Percentiles rank a stretch among this genome's conserved stretches.
Evolutionary conservation across 2,888 invertebrate genomes (phyloP).

Genomic region (Campoplex nolae): DNA sequence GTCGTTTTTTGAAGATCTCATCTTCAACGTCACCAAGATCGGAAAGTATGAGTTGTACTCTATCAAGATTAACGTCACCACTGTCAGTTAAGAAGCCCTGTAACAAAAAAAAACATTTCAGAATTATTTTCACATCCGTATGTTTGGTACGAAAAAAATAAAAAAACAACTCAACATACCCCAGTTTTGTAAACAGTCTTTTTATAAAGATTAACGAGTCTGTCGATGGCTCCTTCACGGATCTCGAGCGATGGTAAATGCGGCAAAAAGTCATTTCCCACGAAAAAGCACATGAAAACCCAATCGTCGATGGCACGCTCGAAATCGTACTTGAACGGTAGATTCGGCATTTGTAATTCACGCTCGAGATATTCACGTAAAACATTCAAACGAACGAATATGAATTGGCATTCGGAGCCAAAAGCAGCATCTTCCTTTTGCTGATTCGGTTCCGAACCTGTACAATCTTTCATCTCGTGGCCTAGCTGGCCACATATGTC

Average conservation of each 20-base stretch:
- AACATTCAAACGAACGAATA: conserved; percentile 96
- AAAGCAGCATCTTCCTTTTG: conserved; percentile 88
- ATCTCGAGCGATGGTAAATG: conserved; percentile 99
- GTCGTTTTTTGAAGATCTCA: conserved; percentile 97
- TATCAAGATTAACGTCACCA: conserved; percentile 95
- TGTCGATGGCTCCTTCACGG: conserved; percentile 97
- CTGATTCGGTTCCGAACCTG: conserved; percentile 88
- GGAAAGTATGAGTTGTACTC: conserved; percentile 97
- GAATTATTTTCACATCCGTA: not conserved
- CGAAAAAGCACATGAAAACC: conserved; percentile 99
- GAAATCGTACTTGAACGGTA: conserved; percentile 97
- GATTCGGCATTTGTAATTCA: conserved; percentile 95
- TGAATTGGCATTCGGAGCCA: conserved; percentile 93
- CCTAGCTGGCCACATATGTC: conserved; percentile 96
- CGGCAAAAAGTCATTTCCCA: conserved; percentile 99
- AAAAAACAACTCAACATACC: conserved; percentile 84
- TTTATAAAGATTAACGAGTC: conserved; percentile 97
- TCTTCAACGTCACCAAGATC: conserved; percentile 98
- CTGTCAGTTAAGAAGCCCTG: conserved; percentile 98
- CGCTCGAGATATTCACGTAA: conserved; percentile 96
- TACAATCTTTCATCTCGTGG: conserved; percentile 97
- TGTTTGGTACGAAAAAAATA: conserved; percentile 14
- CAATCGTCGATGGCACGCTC: conserved; percentile 99
- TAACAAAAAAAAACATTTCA: conserved; percentile 55
- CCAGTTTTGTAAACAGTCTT: conserved; percentile 97